These are phyloP conservation scores for Caenorhabditis afra DNA, from an alignment of 2,888 invertebrate genomes.

Conservation along the genomic window DNA sequence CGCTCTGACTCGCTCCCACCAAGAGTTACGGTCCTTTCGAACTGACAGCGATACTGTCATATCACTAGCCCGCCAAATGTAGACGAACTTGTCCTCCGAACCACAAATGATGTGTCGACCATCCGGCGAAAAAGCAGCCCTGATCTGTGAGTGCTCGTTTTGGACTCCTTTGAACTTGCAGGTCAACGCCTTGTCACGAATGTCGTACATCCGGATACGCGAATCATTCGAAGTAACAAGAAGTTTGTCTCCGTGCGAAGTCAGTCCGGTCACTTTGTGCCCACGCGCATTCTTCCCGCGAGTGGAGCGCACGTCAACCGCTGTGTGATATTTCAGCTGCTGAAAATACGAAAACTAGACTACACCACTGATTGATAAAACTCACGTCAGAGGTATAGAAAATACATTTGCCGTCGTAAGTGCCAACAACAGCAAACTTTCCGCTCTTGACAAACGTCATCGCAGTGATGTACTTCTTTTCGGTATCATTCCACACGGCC, in stretches of 20 bases:
- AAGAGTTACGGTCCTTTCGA: conserved; percentile 93
- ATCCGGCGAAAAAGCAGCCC: conserved; percentile 95
- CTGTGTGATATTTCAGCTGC: conserved; percentile 97
- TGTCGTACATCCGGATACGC: conserved; percentile 93
- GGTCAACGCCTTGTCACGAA: conserved; percentile 92
- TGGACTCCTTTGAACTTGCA: conserved; percentile 87
- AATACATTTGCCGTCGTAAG: conserved; percentile 97
- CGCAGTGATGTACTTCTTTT: conserved; percentile 80
- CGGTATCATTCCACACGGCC: conserved; percentile 71
- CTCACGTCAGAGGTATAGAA: conserved; percentile 93
- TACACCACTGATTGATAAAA: conserved; percentile 5
- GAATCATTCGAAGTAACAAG: conserved; percentile 94
- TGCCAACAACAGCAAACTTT: conserved; percentile 97
- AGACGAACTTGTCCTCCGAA: conserved; percentile 89
- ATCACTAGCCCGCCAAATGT: conserved; percentile 92
- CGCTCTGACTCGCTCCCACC: conserved; percentile 84
- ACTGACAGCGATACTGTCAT: conserved; percentile 81
- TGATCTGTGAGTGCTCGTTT: conserved; percentile 86
- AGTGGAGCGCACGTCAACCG: conserved; percentile 93
- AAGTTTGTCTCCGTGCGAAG: conserved; percentile 82
- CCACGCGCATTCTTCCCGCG: conserved; percentile 96
- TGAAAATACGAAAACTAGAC: conserved; percentile 80
- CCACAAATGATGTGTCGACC: conserved; percentile 97
- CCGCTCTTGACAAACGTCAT: conserved; percentile 85
- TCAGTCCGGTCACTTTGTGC: conserved; percentile 96